phyloP scores from a whole-genome alignment of 2,113 vertebrate species.

The Acanthochromis polyacanthus region DNA sequence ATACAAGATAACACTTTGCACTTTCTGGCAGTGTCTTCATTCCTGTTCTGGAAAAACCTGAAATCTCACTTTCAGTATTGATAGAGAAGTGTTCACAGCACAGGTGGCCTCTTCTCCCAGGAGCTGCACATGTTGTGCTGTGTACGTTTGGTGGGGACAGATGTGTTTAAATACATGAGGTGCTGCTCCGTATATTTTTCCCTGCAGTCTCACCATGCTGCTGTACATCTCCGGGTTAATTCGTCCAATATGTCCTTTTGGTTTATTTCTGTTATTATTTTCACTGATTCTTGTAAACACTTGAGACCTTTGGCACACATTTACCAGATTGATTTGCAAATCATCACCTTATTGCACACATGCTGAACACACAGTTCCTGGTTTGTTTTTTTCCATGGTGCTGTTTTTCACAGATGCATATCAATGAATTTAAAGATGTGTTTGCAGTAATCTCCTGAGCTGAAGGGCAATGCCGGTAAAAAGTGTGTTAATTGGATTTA shows the following conservation, averaged over 20 bases:
- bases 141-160: background rate
- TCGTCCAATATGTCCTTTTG: background rate
- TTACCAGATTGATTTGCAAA: conserved; percentile 3
- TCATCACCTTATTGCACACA: background rate
- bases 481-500: background rate
- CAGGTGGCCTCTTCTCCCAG: background rate
- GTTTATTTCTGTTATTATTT: background rate
- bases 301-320: background rate
- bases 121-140: background rate
- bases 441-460: background rate
- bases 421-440: conserved; percentile 33
- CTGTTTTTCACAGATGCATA: conserved; percentile 14
- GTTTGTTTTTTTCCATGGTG: background rate
- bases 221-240: background rate
- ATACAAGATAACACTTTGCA: too few species aligned
- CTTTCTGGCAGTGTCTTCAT: too few species aligned
- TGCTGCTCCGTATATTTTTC: background rate
- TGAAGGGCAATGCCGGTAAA: background rate
- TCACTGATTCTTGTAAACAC: background rate
- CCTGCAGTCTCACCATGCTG: background rate
- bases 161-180: background rate
- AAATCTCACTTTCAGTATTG: background rate
- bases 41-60: background rate
- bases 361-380: background rate
- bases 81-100: background rate